Evolutionary conservation across 2,113 vertebrate species (phyloP), one percentile per base, ranked within the genome.

Genomic region (Antechinus flavipes): DNA sequence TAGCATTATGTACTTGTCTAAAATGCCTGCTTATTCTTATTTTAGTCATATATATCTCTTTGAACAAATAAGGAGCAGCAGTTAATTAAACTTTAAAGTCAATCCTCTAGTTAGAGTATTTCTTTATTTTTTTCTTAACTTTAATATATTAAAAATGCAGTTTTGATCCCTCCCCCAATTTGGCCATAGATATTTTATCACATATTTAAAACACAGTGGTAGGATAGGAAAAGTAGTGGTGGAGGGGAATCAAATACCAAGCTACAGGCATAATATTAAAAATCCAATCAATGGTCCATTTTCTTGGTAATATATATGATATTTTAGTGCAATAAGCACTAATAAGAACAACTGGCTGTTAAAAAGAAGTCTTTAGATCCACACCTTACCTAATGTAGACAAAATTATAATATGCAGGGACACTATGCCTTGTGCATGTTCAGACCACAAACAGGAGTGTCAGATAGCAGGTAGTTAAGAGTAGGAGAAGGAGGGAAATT

Each of bases 121-220:
- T n/a, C 35, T 84, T 42, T n/a, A 1, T 76, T 42, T 84, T 84
- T 84, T 84, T 42, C 19, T 2, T 92, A 10, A 91, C 55, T 61
- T 25, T 92, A 25, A n/a, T 7, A 93, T 91, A 26, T 91, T 94
- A 89, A 3, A 61, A 68, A 42, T 55, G 84, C 7, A 42, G 46
- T 92, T 95, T 96, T 95, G 54, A 10, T 54, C 54, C 95, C 90
- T 92, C 0, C 9, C 92, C 10, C 94, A 56, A 93, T 95, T 91
- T 68, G 47, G 50, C 35, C 23, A n/a, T 53, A 94, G 22, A 93
- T 49, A n/a, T 68, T 58, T 24, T 94, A 94, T 95, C 2, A 96
- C 0, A 93, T 93, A 91, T 50, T 90, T 94, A 91, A 97, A 95
- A 90, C 92, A 5, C 50, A 91, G 35, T 24, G 94, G 14, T 91